These are phyloP conservation scores for Sinosuthora webbiana DNA, from an alignment of 2,113 vertebrate genomes.

Conservation along the genomic window DNA sequence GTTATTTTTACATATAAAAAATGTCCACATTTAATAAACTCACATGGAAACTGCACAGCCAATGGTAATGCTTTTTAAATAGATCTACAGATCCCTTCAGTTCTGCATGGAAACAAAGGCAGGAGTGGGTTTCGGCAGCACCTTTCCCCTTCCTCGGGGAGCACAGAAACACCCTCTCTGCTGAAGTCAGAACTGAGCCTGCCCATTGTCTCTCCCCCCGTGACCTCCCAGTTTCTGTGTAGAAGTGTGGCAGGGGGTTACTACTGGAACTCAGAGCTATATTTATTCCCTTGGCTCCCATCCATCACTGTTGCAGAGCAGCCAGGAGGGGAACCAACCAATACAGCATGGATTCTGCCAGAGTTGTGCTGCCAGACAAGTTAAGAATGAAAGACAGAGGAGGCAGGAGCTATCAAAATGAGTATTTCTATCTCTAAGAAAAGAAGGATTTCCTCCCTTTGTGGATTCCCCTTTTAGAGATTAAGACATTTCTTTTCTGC, in stretches of 20 bases:
- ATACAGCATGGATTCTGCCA: conserved; percentile 60
- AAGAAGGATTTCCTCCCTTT: not conserved
- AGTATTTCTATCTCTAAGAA: not conserved
- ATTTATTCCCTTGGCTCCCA: conserved; percentile 64
- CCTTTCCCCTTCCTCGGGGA: not conserved
- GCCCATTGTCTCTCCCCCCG: not conserved
- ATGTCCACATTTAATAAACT: conserved; percentile 50
- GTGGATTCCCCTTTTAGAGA: not conserved
- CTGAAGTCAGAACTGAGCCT: not conserved
- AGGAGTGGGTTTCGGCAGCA: not conserved
- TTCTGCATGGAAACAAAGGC: not conserved
- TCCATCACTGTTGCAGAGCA: conserved; percentile 50
- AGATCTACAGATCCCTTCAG: not conserved
- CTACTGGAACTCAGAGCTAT: conserved; percentile 53
- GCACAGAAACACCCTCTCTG: not conserved
- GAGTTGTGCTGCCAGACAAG: conserved; percentile 48
- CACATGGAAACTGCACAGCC: conserved; percentile 10
- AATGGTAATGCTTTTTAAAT: not conserved
- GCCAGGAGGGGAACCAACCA: conserved; percentile 64
- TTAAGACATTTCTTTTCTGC: not conserved
- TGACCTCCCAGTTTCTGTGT: conserved; percentile 41
- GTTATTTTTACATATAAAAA: conserved; percentile 61
- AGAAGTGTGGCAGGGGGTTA: conserved; percentile 56
- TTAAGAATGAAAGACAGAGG: conserved; percentile 56
- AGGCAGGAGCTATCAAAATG: conserved; percentile 39